Evolutionary conservation across 2,888 invertebrate species (phyloP).

Genomic region (Apantesis nais): DNA sequence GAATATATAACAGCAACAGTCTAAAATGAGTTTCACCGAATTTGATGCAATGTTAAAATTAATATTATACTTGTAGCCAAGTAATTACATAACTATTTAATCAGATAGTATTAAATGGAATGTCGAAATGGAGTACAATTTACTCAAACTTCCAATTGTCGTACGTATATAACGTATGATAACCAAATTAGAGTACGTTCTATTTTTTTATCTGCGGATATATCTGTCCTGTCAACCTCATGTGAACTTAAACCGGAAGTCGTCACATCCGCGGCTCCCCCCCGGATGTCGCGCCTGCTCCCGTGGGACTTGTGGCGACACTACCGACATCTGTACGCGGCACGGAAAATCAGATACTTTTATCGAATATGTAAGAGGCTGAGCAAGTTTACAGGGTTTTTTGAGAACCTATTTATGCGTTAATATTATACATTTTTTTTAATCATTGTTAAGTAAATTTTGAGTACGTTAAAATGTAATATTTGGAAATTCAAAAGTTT

Average conservation of each 20-base stretch:
- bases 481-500: too few relatives aligned
- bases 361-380: background rate
- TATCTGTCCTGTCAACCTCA: slow-evolving; percentile 15
- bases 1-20: too few relatives aligned
- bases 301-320: slow-evolving; percentile 52
- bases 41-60: too few relatives aligned
- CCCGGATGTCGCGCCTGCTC: slow-evolving; percentile 56
- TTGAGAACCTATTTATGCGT: background rate
- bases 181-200: too few relatives aligned
- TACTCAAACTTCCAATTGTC: background rate
- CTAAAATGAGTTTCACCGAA: too few relatives aligned
- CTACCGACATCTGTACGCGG: slow-evolving; percentile 35
- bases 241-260: slow-evolving; percentile 52
- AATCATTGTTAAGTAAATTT: too few relatives aligned
- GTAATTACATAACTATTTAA: too few relatives aligned
- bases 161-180: background rate
- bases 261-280: slow-evolving; percentile 62
- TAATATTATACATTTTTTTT: too few relatives aligned
- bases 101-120: too few relatives aligned
- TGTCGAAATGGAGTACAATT: background rate
- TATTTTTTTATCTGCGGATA: slow-evolving; percentile 26
- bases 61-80: too few relatives aligned
- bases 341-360: background rate
- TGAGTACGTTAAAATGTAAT: too few relatives aligned
- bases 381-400: slow-evolving; percentile 1